Evolutionary conservation across 2,113 vertebrate genomes (phyloP).

Genomic region (Struthidea cinerea): DNA sequence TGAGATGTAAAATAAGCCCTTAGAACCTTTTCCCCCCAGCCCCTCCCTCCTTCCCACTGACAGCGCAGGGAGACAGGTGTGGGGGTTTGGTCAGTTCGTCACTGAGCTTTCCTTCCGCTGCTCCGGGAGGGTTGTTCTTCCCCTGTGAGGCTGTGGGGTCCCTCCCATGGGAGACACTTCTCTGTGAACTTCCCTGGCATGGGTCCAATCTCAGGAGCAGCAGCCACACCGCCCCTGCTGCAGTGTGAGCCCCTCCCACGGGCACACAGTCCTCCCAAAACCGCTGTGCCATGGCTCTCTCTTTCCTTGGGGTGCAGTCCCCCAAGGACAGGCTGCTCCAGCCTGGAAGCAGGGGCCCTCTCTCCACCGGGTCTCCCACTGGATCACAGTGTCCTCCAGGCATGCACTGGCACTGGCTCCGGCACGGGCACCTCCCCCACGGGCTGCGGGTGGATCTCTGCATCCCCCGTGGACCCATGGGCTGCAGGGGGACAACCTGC

Average conservation of each 20-base stretch:
- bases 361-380: no score
- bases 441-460: no score
- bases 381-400: no score
- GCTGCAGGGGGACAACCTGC: not conserved
- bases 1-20: not conserved
- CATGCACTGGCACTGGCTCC: no score
- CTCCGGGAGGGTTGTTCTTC: not conserved
- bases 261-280: no score
- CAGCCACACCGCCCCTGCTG: no score
- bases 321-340: no score
- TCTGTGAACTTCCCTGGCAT: not conserved
- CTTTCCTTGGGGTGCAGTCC: no score
- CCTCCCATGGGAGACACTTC: not conserved
- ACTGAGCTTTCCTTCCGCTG: not conserved
- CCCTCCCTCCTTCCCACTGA: not conserved
- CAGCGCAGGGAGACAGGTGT: not conserved
- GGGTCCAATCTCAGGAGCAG: not conserved
- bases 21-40: not conserved
- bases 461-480: not conserved
- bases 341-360: no score
- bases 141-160: not conserved
- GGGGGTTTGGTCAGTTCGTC: not conserved
- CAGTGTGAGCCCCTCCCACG: no score
- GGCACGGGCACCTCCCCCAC: no score
- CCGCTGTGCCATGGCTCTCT: no score